A percentile compares a stretch with the other conserved stretches of the same genome.
Conservation (phyloP, 2,113 vertebrate species). For the Gobiocypris rarus region DNA sequence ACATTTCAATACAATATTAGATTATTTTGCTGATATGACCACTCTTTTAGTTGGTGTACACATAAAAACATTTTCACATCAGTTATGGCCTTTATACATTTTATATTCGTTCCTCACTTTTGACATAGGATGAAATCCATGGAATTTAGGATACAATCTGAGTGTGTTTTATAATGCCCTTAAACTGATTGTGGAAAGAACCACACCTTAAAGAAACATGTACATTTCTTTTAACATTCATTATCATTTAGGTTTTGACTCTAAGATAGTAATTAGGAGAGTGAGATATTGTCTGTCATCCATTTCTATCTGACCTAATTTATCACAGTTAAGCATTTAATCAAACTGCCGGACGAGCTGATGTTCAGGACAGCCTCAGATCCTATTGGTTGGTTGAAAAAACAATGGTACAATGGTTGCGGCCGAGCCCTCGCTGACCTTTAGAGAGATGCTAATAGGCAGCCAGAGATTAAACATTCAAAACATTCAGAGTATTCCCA, state of each 20-base stretch:
- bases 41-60: too few relatives aligned
- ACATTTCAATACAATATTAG: too few relatives aligned
- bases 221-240: neutral
- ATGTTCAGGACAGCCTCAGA: neutral
- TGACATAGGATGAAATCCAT: too few relatives aligned
- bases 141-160: too few relatives aligned
- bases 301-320: slow-evolving; percentile 16
- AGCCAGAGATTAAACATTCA: slow-evolving; percentile 4
- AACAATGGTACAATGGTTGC: slow-evolving; percentile 15
- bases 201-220: neutral
- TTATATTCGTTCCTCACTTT: too few relatives aligned
- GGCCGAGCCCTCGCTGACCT: slow-evolving; percentile 30
- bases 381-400: slow-evolving; percentile 4
- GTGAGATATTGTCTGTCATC: slow-evolving; percentile 38
- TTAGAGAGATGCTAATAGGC: slow-evolving; percentile 29
- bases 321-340: slow-evolving; percentile 33
- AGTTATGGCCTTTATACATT: too few relatives aligned
- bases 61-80: too few relatives aligned
- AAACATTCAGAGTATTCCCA: slow-evolving; percentile 25
- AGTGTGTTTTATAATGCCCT: too few relatives aligned
- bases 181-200: too few relatives aligned
- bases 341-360: slow-evolving; percentile 17
- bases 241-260: neutral
- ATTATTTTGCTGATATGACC: too few relatives aligned
- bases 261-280: slow-evolving; percentile 12